Base-by-base conservation (phyloP, 2,888 invertebrate genomes). In the Terebella lapidaria region DNA sequence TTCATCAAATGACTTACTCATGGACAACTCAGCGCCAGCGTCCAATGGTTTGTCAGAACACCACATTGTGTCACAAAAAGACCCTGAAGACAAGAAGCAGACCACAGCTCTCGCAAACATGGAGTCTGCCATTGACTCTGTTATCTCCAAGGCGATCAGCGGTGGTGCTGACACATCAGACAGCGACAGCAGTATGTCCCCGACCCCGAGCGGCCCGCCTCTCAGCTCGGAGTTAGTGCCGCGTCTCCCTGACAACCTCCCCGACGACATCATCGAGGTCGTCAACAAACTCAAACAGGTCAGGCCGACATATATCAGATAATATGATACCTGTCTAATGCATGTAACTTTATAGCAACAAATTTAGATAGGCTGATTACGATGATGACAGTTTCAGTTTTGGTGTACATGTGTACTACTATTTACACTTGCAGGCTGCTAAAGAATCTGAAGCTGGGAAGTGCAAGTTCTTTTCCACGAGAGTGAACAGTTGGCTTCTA, bases 391-490 rank as follows among this genome's bases (percentile, higher is more conserved):
- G n/a, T n/a, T n/a, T n/a, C n/a, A n/a, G n/a, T n/a, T n/a, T n/a
- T n/a, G n/a, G n/a, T n/a, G n/a, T n/a, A n/a, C n/a, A n/a, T n/a
- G n/a, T n/a, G n/a, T n/a, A n/a, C n/a, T n/a, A n/a, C n/a, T 35
- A 35, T 49, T 22, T 10, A 24, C 22, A 27, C 15, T 71, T 73
- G 30, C 63, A 80, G 79, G 73, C 71, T 59, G 80, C 79, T 18
- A 70, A 67, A 54, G 70, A 72, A 47, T 79, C 76, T 46, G 81
- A 78, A 69, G 83, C 83, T 65, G 83, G 82, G 58, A 85, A 84
- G 71, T 81, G 79, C 64, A 84, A 83, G 75, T 83, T 84, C 70
- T 85, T 86, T 71, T 83, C 82, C 56, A 71, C 77, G 24, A 74
- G 80, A 57, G 83, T 85, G 29, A 86, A 85, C 70, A 75, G 80